These are phyloP conservation scores for Acrobasis consociella DNA, from an alignment of 2,888 invertebrate species.

Conservation along the genomic window DNA sequence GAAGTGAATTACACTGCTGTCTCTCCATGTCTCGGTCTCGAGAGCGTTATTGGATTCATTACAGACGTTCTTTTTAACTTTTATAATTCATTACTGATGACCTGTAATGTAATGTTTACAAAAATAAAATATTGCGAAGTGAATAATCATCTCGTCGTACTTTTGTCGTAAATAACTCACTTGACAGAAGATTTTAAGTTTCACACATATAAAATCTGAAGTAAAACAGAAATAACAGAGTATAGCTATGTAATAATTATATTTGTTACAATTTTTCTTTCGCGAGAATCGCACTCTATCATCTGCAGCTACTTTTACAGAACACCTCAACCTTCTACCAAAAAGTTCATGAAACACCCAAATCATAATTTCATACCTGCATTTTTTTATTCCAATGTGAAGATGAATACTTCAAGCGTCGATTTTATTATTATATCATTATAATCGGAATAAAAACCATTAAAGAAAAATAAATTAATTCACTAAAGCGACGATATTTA, in stretches of 20 bases:
- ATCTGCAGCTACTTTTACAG: constrained; percentile 79
- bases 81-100: constrained; percentile 64
- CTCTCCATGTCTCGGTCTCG: constrained; percentile 75
- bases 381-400: constrained; percentile 46
- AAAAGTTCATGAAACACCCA: constrained; percentile 75
- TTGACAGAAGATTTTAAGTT: constrained; percentile 25
- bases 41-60: constrained; percentile 65
- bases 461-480: constrained; percentile 73
- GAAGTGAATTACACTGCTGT: constrained; percentile 77
- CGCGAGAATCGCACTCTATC: constrained; percentile 71
- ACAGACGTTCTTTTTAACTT: constrained; percentile 67
- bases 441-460: constrained; percentile 59
- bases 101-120: constrained; percentile 75
- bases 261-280: constrained; percentile 62
- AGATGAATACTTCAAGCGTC: constrained; percentile 50
- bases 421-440: constrained; percentile 53
- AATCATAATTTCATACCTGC: constrained; percentile 58
- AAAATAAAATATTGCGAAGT: constrained; percentile 71
- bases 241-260: constrained; percentile 11
- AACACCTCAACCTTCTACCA: constrained; percentile 72
- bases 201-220: background rate
- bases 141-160: constrained; percentile 55
- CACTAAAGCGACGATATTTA: constrained; percentile 73
- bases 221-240: background rate
- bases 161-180: constrained; percentile 43